Conservation (phyloP, 2,888 invertebrate species). For the Pyrgus malvae region DNA sequence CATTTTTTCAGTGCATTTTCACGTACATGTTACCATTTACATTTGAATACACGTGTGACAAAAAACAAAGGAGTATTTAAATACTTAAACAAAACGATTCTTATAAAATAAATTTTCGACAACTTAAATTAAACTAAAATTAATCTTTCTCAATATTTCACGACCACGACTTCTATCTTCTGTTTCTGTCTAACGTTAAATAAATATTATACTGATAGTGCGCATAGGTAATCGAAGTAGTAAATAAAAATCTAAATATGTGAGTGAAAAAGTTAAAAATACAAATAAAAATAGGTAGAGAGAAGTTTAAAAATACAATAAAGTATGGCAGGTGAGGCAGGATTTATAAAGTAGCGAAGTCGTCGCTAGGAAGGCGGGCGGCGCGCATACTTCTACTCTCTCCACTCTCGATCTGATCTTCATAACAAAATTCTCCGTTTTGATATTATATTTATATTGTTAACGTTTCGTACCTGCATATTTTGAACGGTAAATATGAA, state of each 20-base stretch:
- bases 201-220: too few relatives aligned
- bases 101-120: too few relatives aligned
- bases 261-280: too few relatives aligned
- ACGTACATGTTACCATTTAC: slow-evolving; percentile 5
- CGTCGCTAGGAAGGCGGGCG: slow-evolving; percentile 41
- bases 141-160: too few relatives aligned
- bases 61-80: neutral
- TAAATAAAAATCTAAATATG: too few relatives aligned
- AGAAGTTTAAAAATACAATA: too few relatives aligned
- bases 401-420: slow-evolving; percentile 73
- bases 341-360: slow-evolving; percentile 57
- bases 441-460: slow-evolving; percentile 82
- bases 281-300: too few relatives aligned
- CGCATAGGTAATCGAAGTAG: too few relatives aligned
- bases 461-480: slow-evolving; percentile 81
- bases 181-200: too few relatives aligned
- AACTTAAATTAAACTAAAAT: too few relatives aligned
- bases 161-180: too few relatives aligned
- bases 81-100: too few relatives aligned
- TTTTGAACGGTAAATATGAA: slow-evolving; percentile 82
- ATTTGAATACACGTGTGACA: neutral
- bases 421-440: slow-evolving; percentile 82
- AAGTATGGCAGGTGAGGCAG: slow-evolving; percentile 13
- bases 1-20: slow-evolving; percentile 3
- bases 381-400: slow-evolving; percentile 70